Conservation (phyloP, 1,140 invertebrate species). For the Odontomachus brunneus region DNA sequence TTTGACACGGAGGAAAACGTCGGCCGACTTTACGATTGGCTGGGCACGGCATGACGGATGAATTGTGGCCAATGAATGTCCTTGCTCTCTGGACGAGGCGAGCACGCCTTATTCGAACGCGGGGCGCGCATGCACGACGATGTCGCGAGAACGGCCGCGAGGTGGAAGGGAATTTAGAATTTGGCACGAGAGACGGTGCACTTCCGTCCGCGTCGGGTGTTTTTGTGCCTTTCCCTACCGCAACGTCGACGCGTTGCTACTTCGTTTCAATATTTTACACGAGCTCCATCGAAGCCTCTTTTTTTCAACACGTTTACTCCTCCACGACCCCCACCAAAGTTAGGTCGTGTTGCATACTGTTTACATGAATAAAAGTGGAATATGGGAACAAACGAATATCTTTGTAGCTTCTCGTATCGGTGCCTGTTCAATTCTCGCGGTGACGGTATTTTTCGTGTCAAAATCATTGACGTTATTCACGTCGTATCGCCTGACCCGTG, state of each 20-base stretch:
- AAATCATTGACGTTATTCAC: no score
- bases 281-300: background rate
- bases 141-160: conserved; percentile 26
- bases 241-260: background rate
- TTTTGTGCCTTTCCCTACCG: conserved; percentile 4
- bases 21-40: conserved; percentile 64
- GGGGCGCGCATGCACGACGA: conserved; percentile 34
- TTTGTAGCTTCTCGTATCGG: no score
- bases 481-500: no score
- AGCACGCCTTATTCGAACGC: conserved; percentile 54
- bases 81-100: conserved; percentile 68
- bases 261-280: conserved; percentile 11
- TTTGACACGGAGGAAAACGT: conserved; percentile 63
- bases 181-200: conserved; percentile 24
- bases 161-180: conserved; percentile 47
- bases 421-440: no score
- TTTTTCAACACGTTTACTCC: background rate
- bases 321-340: no score
- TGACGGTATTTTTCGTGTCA: no score
- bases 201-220: conserved; percentile 25
- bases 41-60: conserved; percentile 56
- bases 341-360: no score
- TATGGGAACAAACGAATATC: no score
- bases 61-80: conserved; percentile 72
- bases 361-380: no score